Evolutionary conservation across 2,797 vertebrate species (phyloP).

Genomic region (Antennarius maculatus): DNA sequence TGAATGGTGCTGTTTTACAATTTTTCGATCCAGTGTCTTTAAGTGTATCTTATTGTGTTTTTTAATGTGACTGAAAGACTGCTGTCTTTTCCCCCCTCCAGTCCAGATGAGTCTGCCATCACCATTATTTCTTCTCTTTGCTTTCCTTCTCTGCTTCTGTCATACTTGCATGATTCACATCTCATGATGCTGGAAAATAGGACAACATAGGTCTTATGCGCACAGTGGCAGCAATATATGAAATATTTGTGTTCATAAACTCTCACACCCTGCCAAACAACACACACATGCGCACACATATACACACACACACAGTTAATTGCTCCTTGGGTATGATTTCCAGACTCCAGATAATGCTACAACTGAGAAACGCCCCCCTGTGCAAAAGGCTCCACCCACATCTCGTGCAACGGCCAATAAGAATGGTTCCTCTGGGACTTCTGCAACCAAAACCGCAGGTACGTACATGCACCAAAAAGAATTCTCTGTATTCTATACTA

Average conservation of each 20-base stretch:
- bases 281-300: too few species aligned
- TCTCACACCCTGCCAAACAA: slow-evolving; percentile 5
- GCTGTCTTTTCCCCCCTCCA: neutral
- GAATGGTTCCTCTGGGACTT: slow-evolving; percentile 71
- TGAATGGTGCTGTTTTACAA: neutral
- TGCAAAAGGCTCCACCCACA: slow-evolving; percentile 77
- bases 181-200: neutral
- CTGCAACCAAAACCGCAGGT: slow-evolving; percentile 68
- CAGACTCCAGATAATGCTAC: slow-evolving; percentile 77
- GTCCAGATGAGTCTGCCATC: neutral
- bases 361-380: slow-evolving; percentile 83
- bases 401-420: slow-evolving; percentile 69
- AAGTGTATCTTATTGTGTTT: neutral
- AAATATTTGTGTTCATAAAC: neutral
- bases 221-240: neutral
- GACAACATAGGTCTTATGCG: neutral
- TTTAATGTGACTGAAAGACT: slow-evolving; percentile 7
- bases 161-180: neutral
- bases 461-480: neutral
- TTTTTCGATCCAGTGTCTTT: neutral
- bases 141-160: slow-evolving; percentile 10
- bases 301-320: slow-evolving; percentile 1
- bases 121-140: slow-evolving; percentile 4
- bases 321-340: slow-evolving; percentile 28
- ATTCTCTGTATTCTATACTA: neutral